Conservation (phyloP, 92 coral and sea anemone genomes). For the Phymanthus crucifer region DNA sequence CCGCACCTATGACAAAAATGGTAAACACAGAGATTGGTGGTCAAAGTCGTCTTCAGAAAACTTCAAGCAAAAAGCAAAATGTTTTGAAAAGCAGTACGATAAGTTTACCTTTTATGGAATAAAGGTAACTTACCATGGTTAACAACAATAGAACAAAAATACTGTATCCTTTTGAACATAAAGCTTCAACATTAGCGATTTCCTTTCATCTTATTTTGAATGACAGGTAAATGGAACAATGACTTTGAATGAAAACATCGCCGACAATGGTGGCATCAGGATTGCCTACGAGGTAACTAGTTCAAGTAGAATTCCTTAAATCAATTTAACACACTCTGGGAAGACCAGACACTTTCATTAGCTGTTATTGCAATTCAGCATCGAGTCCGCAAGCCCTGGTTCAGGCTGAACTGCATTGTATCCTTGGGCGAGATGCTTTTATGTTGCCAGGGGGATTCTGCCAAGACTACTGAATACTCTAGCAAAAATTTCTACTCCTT, state of each 20-base stretch:
- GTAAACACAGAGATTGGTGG: conserved; percentile 73
- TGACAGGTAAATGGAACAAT: conserved; percentile 43
- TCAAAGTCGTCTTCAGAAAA: conserved; percentile 25
- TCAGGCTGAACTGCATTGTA: no score
- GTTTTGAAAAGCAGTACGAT: conserved; percentile 59
- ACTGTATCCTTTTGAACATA: no score
- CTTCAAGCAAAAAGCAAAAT: conserved; percentile 32
- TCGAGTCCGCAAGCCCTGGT: no score
- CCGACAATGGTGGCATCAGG: conserved; percentile 73
- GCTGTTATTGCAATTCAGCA: no score
- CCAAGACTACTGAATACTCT: no score
- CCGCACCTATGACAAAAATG: conserved; percentile 60
- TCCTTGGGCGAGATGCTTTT: no score
- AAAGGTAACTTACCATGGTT: conserved; percentile 37
- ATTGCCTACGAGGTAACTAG: conserved; percentile 49
- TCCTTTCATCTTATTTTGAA: background rate
- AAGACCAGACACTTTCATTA: no score
- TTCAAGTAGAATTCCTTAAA: no score
- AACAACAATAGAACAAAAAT: no score
- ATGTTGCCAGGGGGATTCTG: no score
- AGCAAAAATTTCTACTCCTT: no score
- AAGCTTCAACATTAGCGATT: background rate
- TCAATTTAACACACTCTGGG: no score
- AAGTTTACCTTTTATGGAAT: conserved; percentile 65
- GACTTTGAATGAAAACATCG: conserved; percentile 66